A percentile compares a stretch with the other conserved stretches of the same genome.
Conservation (phyloP, 1,140 invertebrate genomes). For the Matsumurasca onukii region DNA sequence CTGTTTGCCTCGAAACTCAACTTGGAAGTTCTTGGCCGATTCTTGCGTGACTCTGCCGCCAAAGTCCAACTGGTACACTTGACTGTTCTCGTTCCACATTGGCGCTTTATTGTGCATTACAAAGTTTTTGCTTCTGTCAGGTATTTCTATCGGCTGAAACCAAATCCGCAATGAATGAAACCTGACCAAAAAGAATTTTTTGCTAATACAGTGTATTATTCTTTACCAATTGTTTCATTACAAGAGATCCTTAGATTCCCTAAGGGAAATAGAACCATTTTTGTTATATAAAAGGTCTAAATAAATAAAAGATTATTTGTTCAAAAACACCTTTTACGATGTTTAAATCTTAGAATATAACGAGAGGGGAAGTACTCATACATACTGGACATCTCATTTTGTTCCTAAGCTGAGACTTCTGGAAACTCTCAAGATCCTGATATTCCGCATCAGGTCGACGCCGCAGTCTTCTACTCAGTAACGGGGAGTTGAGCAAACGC, state of each 20-base stretch:
- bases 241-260: no score
- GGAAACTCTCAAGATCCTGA: constrained; percentile 89
- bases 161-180: no score
- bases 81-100: constrained; percentile 99
- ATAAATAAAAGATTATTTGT: no score
- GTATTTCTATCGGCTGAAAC: constrained; percentile 40
- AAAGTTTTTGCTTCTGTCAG: constrained; percentile 65
- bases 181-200: no score
- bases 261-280: no score
- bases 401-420: constrained; percentile 90
- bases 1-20: constrained; percentile 96
- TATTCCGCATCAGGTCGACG: constrained; percentile 83
- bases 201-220: no score
- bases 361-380: no score
- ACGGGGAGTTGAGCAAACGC: constrained; percentile 77
- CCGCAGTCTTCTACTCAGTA: constrained; percentile 64
- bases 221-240: no score
- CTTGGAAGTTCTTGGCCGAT: constrained; percentile 99
- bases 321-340: no score
- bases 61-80: constrained; percentile 99
- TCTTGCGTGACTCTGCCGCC: constrained; percentile 99
- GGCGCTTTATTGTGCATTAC: constrained; percentile 99
- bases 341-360: no score
- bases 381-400: constrained; percentile 68
- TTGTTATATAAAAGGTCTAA: no score